Base-by-base conservation (phyloP, 2,888 invertebrate genomes). In the Drosophila nigritarsus region DNA sequence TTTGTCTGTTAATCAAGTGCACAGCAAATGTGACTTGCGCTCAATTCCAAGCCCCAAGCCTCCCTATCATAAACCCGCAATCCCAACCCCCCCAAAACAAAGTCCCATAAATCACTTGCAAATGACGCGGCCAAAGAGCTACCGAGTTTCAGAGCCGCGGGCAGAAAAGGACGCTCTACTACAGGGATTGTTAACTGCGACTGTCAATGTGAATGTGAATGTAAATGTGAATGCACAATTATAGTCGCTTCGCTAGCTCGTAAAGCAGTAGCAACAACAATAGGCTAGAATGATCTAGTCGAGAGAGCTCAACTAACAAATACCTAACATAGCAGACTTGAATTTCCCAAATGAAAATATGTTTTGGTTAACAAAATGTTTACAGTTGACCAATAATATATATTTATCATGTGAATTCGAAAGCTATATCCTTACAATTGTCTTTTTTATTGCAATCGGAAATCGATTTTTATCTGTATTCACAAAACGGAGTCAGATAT, bases 41-140 rank as follows among this genome's bases (percentile, higher is more conserved):
- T 59, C 51, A 50, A 24, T 58, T n/a, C 38, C 50, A 34, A 29
- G 20, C n/a, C 13, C n/a, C 24, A 42, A 18, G 9, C 29, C 8
- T 8, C 9, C 51, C 20, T 29, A 8, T 56, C 79, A 78, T 69
- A 74, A 77, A 70, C 65, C 65, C 40, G 40, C 83, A 89, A 27
- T 3, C 9, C 18, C 27, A 20, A 7, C 2, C 15, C 9, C 29
- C 38, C 13, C n/a, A 18, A 38, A 40, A 64, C 67, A 76, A 78
- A 78, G 62, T 59, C 30, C 54, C 87, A 90, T 87, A 87, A 87
- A 87, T 87, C 87, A 87, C 85, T 89, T 90, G 89, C 84, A 87
- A 87, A 87, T 87, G 87, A 82, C 85, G 75, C 70, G 68, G 72
- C 82, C 73, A 76, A 75, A 64, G 55, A 72, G 65, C 55, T n/a